phyloP scores from a whole-genome alignment of 2,888 invertebrate genomes.

The Fabriciana adippe region DNA sequence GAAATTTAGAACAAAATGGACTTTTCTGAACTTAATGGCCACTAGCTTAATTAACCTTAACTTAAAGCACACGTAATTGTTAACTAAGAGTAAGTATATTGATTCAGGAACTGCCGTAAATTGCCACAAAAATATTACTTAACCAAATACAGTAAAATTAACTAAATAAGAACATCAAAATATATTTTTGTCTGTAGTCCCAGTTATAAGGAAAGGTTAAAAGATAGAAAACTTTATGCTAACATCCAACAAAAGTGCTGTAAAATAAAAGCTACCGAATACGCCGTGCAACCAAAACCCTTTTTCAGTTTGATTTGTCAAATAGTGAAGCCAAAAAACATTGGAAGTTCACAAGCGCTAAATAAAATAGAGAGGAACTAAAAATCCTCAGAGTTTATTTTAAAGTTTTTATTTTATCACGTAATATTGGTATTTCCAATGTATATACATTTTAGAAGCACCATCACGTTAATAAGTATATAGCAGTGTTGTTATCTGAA shows the following conservation, averaged over 20 bases:
- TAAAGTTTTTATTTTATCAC: neutral
- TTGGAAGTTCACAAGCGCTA: conserved; percentile 26
- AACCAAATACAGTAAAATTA: no score
- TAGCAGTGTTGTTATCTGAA: conserved; percentile 1
- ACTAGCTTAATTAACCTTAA: neutral
- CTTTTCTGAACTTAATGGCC: conserved; percentile 24
- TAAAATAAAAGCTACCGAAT: conserved; percentile 31
- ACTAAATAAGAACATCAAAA: no score
- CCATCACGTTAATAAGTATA: neutral
- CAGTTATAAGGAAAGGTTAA: neutral
- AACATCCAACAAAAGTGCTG: conserved; percentile 16
- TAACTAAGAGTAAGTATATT: neutral
- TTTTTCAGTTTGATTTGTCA: conserved; percentile 33
- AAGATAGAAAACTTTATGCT: conserved; percentile 24
- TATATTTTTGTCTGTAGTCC: no score
- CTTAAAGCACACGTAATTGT: neutral
- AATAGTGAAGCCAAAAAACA: conserved; percentile 29
- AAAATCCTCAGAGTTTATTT: conserved; percentile 10
- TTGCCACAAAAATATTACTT: no score
- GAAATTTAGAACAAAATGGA: conserved; percentile 25
- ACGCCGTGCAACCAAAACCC: conserved; percentile 13
- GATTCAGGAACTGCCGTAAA: no score
- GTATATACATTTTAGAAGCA: neutral
- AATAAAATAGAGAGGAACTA: conserved; percentile 20
- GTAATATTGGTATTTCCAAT: neutral